phyloP scores from a whole-genome alignment of 2,888 invertebrate species.

The Diarsia rubi region DNA sequence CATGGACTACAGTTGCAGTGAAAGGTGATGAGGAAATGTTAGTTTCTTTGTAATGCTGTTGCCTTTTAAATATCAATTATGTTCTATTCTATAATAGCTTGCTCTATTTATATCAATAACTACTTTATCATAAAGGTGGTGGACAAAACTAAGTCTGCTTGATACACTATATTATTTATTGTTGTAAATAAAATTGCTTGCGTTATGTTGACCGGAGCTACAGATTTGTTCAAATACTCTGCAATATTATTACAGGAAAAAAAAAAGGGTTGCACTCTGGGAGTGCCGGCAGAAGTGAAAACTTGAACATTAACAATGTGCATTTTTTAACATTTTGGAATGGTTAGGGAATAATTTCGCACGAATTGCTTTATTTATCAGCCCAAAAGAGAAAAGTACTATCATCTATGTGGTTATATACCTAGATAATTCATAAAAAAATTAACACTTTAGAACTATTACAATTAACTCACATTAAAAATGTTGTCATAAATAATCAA shows the following conservation, averaged over 20 bases:
- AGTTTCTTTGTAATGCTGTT: slow-evolving; percentile 4
- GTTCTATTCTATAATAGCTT: slow-evolving; percentile 3
- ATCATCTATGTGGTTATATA: too few relatives aligned
- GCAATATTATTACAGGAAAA: neutral
- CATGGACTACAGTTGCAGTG: neutral
- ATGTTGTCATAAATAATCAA: too few relatives aligned
- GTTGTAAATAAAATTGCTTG: slow-evolving; percentile 17
- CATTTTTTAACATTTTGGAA: too few relatives aligned
- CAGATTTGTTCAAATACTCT: neutral
- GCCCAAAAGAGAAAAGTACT: too few relatives aligned
- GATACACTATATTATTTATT: neutral
- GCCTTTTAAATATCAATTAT: neutral
- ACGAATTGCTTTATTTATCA: too few relatives aligned
- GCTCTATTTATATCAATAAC: neutral
- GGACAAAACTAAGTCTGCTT: neutral
- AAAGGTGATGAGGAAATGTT: slow-evolving; percentile 26
- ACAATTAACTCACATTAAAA: too few relatives aligned
- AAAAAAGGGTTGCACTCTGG: too few relatives aligned
- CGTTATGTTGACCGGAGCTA: slow-evolving; percentile 1
- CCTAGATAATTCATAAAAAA: too few relatives aligned
- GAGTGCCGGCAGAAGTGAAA: too few relatives aligned
- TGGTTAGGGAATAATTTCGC: too few relatives aligned
- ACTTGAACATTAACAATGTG: too few relatives aligned
- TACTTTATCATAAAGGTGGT: neutral
- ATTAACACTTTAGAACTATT: too few relatives aligned